Conservation (phyloP, 2,113 vertebrate genomes). For the Corvus moneduloides region DNA sequence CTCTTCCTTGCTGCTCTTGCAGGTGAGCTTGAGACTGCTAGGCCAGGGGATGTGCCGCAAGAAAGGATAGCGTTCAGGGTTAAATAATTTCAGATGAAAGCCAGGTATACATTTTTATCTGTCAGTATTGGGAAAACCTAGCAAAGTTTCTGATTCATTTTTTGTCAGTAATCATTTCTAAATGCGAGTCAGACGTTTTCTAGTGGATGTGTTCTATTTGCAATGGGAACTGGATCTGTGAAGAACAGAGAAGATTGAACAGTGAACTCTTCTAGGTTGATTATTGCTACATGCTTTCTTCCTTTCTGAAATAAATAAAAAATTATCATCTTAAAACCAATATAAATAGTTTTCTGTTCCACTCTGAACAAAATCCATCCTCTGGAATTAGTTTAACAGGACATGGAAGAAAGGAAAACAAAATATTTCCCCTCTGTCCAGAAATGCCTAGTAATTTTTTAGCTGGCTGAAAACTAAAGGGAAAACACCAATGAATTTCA, state of each 20-base stretch:
- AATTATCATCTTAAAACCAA: not conserved
- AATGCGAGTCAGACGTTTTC: not conserved
- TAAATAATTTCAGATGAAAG: not conserved
- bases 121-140: not conserved
- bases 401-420: not conserved
- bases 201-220: not conserved
- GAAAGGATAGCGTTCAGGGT: not conserved
- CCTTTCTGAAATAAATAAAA: not conserved
- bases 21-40: not conserved
- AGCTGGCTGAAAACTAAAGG: not conserved
- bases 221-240: not conserved
- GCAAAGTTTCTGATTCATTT: not conserved
- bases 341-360: not conserved
- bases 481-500: not conserved
- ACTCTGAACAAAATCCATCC: not conserved
- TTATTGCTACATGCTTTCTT: not conserved
- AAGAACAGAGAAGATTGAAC: not conserved
- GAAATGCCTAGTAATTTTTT: not conserved
- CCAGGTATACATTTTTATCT: not conserved
- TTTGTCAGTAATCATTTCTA: not conserved
- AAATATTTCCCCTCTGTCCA: not conserved
- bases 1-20: not conserved
- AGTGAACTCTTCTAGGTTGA: not conserved
- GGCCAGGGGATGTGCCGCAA: not conserved
- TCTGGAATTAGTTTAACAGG: not conserved